phyloP scores from a whole-genome alignment of 1,140 invertebrate species.

The Charaxes varanes region DNA sequence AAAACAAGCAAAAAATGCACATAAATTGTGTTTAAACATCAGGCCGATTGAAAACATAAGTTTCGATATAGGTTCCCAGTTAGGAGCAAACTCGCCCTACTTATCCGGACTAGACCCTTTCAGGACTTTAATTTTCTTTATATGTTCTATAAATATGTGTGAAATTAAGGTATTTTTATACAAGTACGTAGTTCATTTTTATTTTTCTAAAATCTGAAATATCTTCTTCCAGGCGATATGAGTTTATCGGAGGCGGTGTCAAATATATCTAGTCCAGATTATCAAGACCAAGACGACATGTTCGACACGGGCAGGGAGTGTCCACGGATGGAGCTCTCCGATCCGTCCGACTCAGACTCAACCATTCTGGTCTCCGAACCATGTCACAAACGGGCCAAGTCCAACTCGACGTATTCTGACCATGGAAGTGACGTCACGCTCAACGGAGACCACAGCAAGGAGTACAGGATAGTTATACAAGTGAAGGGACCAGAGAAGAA shows the following conservation, averaged over 20 bases:
- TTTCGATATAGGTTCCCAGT: too few species aligned
- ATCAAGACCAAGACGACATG: slow-evolving; percentile 81
- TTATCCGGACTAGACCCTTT: too few species aligned
- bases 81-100: too few species aligned
- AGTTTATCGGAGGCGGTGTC: slow-evolving; percentile 88
- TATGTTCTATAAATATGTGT: too few species aligned
- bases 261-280: slow-evolving; percentile 91
- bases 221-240: slow-evolving; percentile 73
- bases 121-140: too few species aligned
- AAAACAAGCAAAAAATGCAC: too few species aligned
- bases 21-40: too few species aligned
- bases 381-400: slow-evolving; percentile 78
- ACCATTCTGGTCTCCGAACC: slow-evolving; percentile 85
- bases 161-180: too few species aligned
- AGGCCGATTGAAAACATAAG: too few species aligned
- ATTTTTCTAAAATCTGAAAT: too few species aligned
- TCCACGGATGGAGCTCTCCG: slow-evolving; percentile 88
- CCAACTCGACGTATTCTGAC: slow-evolving; percentile 55
- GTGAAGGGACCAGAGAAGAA: slow-evolving; percentile 83
- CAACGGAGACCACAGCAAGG: slow-evolving; percentile 77
- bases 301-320: slow-evolving; percentile 77
- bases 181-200: too few species aligned
- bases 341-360: slow-evolving; percentile 90
- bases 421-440: slow-evolving; percentile 67
- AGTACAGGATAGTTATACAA: slow-evolving; percentile 86